Conservation (phyloP, 1,140 invertebrate genomes). For the Trichonephila inaurata region DNA sequence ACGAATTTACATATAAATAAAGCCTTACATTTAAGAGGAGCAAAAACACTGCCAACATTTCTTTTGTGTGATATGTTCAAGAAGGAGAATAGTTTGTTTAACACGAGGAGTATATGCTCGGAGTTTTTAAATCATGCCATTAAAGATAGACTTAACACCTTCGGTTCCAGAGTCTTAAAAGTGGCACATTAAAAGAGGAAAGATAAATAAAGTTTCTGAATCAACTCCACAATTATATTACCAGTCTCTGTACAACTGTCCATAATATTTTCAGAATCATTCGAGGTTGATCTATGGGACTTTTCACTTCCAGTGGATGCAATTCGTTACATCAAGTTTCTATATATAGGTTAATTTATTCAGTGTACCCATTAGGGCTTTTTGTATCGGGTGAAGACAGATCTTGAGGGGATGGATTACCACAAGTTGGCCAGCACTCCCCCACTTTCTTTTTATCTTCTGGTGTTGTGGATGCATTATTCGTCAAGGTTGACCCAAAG, state of each 20-base stretch:
- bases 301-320: no score
- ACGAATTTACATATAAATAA: not conserved
- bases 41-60: not conserved
- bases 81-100: slow-evolving; percentile 24
- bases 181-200: slow-evolving; percentile 8
- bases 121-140: not conserved
- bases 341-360: not conserved
- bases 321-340: no score
- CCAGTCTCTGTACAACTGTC: no score
- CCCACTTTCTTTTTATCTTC: slow-evolving; percentile 57
- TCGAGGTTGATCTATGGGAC: no score
- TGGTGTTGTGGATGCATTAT: not conserved
- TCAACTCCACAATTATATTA: not conserved
- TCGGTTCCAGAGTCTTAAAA: not conserved
- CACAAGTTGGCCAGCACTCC: slow-evolving; percentile 67
- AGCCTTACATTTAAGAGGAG: not conserved
- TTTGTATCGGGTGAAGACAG: slow-evolving; percentile 74
- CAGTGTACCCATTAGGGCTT: slow-evolving; percentile 71
- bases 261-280: no score
- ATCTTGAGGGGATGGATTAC: slow-evolving; percentile 71
- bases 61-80: slow-evolving; percentile 15
- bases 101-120: not conserved
- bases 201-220: not conserved
- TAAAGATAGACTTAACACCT: not conserved
- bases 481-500: slow-evolving; percentile 57